Evolutionary conservation across 1,140 invertebrate species (phyloP).

Genomic region (Ceratina calcarata): DNA sequence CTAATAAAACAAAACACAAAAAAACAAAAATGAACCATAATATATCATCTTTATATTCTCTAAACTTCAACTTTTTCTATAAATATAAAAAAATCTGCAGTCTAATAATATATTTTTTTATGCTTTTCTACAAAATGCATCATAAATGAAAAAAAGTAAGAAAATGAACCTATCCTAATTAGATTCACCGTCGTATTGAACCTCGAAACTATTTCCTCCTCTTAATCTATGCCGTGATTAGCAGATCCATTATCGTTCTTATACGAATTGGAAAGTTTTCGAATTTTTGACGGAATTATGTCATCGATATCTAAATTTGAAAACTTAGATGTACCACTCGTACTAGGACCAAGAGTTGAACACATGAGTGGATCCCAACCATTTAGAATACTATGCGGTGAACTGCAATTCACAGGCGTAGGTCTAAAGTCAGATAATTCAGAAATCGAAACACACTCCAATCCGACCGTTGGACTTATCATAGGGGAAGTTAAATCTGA

Average conservation of each 20-base stretch:
- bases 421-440: background rate
- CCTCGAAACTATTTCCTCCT: background rate
- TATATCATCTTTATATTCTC: too few species aligned
- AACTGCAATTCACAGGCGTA: background rate
- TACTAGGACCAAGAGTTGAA: conserved; percentile 44
- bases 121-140: conserved; percentile 3
- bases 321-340: conserved; percentile 10
- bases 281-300: background rate
- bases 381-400: background rate
- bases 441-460: conserved; percentile 61
- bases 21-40: too few species aligned
- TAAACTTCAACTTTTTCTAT: too few species aligned
- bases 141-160: conserved; percentile 27
- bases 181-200: conserved; percentile 40
- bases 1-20: too few species aligned
- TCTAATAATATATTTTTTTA: conserved; percentile 5
- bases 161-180: conserved; percentile 40
- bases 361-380: background rate
- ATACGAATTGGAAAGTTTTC: conserved; percentile 15
- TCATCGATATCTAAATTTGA: background rate
- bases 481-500: background rate
- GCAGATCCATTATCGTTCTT: background rate
- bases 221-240: background rate
- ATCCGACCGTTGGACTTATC: conserved; percentile 56
- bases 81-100: too few species aligned